Evolutionary conservation across 1,140 invertebrate species (phyloP).

Genomic region (Lepidurus packardi): DNA sequence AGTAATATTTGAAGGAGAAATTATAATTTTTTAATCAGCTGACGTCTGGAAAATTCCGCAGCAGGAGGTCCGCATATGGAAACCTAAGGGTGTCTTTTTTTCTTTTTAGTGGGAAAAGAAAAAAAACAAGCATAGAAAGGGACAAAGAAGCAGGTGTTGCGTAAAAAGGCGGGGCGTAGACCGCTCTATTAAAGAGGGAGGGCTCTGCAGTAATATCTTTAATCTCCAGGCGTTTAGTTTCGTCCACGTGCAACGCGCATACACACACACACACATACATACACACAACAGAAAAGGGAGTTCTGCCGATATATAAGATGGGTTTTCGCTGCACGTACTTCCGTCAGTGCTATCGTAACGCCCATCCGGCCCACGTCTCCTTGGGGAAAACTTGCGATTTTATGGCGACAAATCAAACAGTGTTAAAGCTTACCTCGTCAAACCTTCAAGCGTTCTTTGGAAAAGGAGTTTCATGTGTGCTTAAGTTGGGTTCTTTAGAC

Average conservation of each 20-base stretch:
- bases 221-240: background rate
- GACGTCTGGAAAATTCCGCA: background rate
- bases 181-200: background rate
- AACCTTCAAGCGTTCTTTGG: no score
- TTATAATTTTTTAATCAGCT: background rate
- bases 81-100: background rate
- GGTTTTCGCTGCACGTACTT: background rate
- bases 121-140: background rate
- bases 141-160: conserved; percentile 3
- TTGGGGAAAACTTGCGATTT: background rate
- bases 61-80: background rate
- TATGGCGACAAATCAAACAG: no score
- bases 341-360: conserved; percentile 3
- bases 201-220: background rate
- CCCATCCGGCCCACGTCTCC: background rate
- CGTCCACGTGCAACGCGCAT: background rate
- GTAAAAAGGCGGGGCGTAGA: background rate
- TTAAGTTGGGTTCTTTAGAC: no score
- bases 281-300: background rate
- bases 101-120: background rate
- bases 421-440: no score
- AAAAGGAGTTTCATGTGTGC: no score
- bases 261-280: conserved; percentile 7
- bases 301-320: background rate
- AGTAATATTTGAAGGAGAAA: background rate